These are phyloP conservation scores for Cephalopterus ornatus DNA, from an alignment of 2,113 vertebrate species.

Conservation along the genomic window DNA sequence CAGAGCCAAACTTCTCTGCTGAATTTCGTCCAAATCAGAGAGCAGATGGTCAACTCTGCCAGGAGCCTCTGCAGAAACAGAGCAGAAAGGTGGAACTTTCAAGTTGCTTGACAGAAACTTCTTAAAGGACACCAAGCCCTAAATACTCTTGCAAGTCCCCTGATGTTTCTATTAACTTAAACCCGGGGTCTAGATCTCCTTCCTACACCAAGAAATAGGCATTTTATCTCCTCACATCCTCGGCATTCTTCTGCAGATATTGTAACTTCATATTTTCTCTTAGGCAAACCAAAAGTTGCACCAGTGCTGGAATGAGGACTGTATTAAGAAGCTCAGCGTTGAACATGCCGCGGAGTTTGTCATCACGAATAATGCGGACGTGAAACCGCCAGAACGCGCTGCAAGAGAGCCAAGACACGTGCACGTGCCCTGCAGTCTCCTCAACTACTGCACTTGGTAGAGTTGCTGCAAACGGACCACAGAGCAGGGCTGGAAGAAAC, in stretches of 20 bases:
- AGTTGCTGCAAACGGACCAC: neutral
- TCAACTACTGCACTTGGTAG: neutral
- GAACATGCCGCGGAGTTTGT: neutral
- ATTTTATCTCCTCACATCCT: neutral
- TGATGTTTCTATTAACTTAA: neutral
- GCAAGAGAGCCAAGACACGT: accelerated
- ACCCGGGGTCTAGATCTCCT: neutral
- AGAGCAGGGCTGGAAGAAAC: neutral
- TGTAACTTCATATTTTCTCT: neutral
- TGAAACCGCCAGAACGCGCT: neutral
- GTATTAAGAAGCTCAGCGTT: neutral
- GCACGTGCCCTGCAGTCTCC: neutral
- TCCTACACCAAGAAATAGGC: accelerated
- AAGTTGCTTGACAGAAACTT: neutral
- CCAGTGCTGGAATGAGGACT: neutral
- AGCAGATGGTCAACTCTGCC: neutral
- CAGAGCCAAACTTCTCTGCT: neutral
- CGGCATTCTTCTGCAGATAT: neutral
- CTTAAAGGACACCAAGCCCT: neutral
- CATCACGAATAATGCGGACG: neutral
- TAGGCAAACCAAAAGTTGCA: neutral
- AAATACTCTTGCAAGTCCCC: neutral
- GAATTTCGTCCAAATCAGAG: neutral
- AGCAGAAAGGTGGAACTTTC: neutral
- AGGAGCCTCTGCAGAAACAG: neutral